Evolutionary conservation across 2,888 invertebrate genomes (phyloP), one percentile per base, ranked within the genome.

Genomic region (Ligdia adustata): DNA sequence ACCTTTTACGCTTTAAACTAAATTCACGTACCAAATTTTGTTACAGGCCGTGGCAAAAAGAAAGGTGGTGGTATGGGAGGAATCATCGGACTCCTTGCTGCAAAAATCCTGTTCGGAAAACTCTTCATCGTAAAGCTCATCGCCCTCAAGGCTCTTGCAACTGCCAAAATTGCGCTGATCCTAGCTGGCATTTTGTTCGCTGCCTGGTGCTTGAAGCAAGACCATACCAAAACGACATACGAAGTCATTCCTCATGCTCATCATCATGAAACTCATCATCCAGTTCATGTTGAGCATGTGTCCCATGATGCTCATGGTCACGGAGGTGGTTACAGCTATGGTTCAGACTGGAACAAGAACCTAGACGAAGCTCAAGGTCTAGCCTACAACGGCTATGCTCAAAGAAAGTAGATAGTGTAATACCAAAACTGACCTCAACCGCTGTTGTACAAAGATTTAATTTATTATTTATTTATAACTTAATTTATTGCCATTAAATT

Each of bases 141-240:
- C 52, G 95, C 96, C 5, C 92, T 96, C 80, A 96, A 96, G 82
- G 96, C 96, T 4, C 90, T 96, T 46, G 91, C 96, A 28, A 92
- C 96, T 55, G 96, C 95, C 61, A 96, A 96, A 89, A 92, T 96
- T 59, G 96, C 96, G 0, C 82, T 96, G 4, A 91, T 95, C 57
- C 91, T 96, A 26, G 93, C 95, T 24, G 92, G 92, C 42, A 92
- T 96, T 60, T 93, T 96, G 63, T 82, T 89, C 57, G 79, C 82
- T 0, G 89, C 89, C 1, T 86, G 77, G 70, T 88, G 89, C 48
- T 53, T 90, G 61, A 90, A 90, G 49, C 82, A 82, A 0, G 90
- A 87, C 34, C 81, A 84, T 18, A 75, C 82, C 0, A 90, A 89
- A 65, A 90, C 90, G 0, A 88, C 88, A 0, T 90, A 90, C 39